These are phyloP conservation scores for Mythimna lalbum DNA, from an alignment of 2,888 invertebrate genomes.

Conservation along the genomic window DNA sequence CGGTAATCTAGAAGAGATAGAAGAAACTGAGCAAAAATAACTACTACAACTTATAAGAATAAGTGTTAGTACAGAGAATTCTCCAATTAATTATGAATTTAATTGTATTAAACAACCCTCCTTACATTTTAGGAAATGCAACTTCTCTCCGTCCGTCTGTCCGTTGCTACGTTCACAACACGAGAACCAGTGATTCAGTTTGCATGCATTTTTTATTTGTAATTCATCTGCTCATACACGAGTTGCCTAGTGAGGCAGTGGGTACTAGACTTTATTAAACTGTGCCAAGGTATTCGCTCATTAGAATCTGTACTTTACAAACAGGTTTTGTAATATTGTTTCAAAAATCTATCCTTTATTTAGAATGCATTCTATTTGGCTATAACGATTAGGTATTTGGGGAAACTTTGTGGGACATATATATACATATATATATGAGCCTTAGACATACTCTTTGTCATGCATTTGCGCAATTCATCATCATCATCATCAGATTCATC, in stretches of 20 bases:
- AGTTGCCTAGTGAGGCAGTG: slow-evolving; percentile 4
- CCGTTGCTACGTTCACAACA: slow-evolving; percentile 39
- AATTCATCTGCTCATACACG: slow-evolving; percentile 35
- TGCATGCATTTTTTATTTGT: slow-evolving; percentile 43
- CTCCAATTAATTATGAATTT: slow-evolving; percentile 50
- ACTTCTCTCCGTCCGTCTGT: slow-evolving; percentile 32
- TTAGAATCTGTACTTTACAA: not conserved
- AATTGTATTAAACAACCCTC: slow-evolving; percentile 33
- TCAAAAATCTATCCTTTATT: no score
- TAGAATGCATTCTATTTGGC: no score
- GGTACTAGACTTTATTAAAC: slow-evolving; percentile 34
- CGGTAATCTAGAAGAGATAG: no score
- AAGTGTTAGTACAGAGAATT: not conserved
- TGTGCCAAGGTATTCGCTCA: slow-evolving; percentile 28
- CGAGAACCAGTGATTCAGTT: slow-evolving; percentile 45
- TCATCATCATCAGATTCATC: no score
- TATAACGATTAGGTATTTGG: no score
- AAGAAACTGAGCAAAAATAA: no score
- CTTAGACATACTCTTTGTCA: no score
- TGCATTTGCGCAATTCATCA: no score
- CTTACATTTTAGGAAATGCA: slow-evolving; percentile 49
- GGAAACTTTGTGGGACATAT: no score
- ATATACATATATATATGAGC: no score
- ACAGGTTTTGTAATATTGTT: not conserved
- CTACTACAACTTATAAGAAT: no score